Evolutionary conservation across 1,140 invertebrate species (phyloP).

Genomic region (Drosophila nannoptera): DNA sequence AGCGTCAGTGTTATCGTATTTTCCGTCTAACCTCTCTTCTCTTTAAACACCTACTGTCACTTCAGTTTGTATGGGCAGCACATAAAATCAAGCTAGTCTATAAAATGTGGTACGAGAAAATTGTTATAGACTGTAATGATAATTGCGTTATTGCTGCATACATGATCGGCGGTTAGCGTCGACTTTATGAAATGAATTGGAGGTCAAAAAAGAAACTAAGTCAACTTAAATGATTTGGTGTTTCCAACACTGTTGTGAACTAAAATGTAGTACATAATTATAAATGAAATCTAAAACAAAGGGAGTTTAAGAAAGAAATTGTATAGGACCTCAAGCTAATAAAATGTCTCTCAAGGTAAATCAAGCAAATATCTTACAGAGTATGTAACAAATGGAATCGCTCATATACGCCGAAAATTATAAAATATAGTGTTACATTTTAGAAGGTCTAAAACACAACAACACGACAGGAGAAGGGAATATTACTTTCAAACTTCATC

Average conservation of each 20-base stretch:
- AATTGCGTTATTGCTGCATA: slow-evolving; percentile 44
- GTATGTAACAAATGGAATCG: slow-evolving; percentile 51
- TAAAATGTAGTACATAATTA: slow-evolving; percentile 76
- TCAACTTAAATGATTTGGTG: slow-evolving; percentile 71
- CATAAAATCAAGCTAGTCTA: slow-evolving; percentile 62
- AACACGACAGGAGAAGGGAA: slow-evolving; percentile 12
- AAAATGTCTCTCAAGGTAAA: slow-evolving; percentile 67
- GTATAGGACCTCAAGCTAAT: slow-evolving; percentile 54
- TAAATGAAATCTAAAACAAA: slow-evolving; percentile 56
- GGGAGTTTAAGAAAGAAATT: slow-evolving; percentile 22
- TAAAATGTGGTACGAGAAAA: slow-evolving; percentile 40
- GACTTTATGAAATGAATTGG: slow-evolving; percentile 47
- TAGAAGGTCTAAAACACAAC: slow-evolving; percentile 51
- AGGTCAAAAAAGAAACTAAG: slow-evolving; percentile 71
- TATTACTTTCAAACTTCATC: slow-evolving; percentile 16
- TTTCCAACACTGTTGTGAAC: slow-evolving; percentile 76
- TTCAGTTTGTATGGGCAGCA: slow-evolving; percentile 51
- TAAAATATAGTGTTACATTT: slow-evolving; percentile 70
- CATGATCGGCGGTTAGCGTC: slow-evolving; percentile 39
- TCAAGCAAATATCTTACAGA: slow-evolving; percentile 61
- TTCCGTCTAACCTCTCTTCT: background rate
- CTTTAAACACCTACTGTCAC: slow-evolving; percentile 9
- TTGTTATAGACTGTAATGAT: slow-evolving; percentile 33
- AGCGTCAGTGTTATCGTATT: slow-evolving; percentile 15
- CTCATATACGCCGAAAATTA: slow-evolving; percentile 51